Base-by-base conservation (phyloP, 2,113 vertebrate genomes). In the Arvicanthis niloticus region DNA sequence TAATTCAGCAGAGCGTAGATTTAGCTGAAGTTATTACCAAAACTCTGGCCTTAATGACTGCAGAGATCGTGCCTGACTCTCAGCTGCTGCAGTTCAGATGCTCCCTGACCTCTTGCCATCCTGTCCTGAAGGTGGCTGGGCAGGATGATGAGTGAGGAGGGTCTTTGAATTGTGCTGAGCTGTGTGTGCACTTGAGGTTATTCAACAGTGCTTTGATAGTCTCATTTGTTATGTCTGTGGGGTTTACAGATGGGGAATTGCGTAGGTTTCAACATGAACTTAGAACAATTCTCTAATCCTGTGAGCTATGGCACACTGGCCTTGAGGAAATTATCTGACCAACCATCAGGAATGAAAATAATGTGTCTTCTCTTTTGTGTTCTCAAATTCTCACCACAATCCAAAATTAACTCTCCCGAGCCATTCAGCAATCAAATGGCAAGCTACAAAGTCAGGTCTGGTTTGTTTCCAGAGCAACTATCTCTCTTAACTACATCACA, bases 21-120 rank as follows among this genome's bases (percentile, higher is more conserved):
- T 85, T 80, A 40, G 34, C 60, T 80, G 51, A 58, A 78, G 2
- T 85, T 89, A 75, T 5, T 85, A 4, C 51, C 37, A 88, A 80
- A 89, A 88, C 62, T 86, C 37, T 58, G 81, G 56, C 76, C 56
- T 95, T 93, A 84, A 34, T 72, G n/a, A 93, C 80, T 67, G 84
- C 16, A 51, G n/a, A 70, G 13, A 82, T 40, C 48, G 48, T 6
- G 40, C 62, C 40, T 34, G 51, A 81, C 1, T 29, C 24, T 68
- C 15, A 81, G 21, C 29, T 7, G 6, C 53, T 84, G 77, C 58
- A 62, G 6, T 42, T 62, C n/a, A 31, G 58, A 84, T 42, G n/a
- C 31, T 84, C 34, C 37, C 34, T 5, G 0, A 13, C 31, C 4
- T 13, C 22, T 75, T 37, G 11, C 11, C 24, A 22, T 87, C 9